phyloP scores from a whole-genome alignment of 30 jellyfish, hydroid and myxozoan species.

The Aurelia sp. region DNA sequence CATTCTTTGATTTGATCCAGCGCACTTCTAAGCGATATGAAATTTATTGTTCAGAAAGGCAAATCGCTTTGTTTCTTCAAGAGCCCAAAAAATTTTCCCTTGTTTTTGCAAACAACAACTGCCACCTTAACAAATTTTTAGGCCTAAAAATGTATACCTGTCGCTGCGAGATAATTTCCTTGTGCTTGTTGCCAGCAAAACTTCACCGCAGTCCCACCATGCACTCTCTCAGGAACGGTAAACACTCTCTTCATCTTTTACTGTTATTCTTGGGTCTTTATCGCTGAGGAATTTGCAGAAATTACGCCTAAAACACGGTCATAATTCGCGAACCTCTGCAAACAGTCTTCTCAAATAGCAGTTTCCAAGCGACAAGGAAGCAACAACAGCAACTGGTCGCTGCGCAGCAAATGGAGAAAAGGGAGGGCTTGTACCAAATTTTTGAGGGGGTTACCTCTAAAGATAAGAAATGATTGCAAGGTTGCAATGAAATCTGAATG shows the following conservation, averaged over 20 bases:
- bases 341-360: constrained; percentile 25
- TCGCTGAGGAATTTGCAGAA: not conserved
- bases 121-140: too few species aligned
- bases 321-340: constrained; percentile 2
- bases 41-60: too few species aligned
- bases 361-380: constrained; percentile 65
- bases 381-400: constrained; percentile 48
- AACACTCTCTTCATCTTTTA: constrained; percentile 85
- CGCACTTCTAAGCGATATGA: too few species aligned
- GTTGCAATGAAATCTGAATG: too few species aligned
- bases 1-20: too few species aligned
- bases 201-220: constrained; percentile 81
- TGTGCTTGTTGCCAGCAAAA: constrained; percentile 94
- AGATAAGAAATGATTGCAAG: too few species aligned
- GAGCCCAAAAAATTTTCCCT: too few species aligned
- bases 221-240: constrained; percentile 95
- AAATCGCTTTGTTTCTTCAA: too few species aligned
- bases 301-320: too few species aligned
- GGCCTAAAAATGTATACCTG: constrained; percentile 58
- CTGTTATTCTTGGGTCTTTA: not conserved
- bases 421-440: too few species aligned
- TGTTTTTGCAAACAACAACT: not conserved
- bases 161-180: constrained; percentile 94
- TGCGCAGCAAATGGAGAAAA: constrained; percentile 19
- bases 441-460: too few species aligned